Base-by-base conservation (phyloP, 2,113 vertebrate species). In the Cyanoderma ruficeps region DNA sequence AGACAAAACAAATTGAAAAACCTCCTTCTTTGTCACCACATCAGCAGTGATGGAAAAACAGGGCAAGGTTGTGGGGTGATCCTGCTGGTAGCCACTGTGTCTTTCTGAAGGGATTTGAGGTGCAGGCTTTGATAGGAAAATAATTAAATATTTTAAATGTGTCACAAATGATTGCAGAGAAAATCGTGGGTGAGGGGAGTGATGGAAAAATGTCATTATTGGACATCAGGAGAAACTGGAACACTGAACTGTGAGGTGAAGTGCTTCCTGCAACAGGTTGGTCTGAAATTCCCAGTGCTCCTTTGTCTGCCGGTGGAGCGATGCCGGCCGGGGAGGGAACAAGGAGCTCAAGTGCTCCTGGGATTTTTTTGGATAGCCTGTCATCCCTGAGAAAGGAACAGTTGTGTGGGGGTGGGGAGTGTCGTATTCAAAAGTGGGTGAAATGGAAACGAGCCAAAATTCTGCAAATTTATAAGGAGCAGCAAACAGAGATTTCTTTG, bases 1-100 rank as follows among this genome's bases (percentile, higher is more conserved):
- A 55, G 92, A 90, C 90, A 93, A 94, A 95, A 91, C 83, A 94
- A 93, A 94, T 87, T 76, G 94, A 93, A 96, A 93, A 95, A 95
- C 78, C 77, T 93, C 82, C 47, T 91, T 63, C 84, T 94, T 93
- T 94, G 71, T 91, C 52, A 81, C 74, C 60, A 20, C 76, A 77
- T 60, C 81, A 42, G 57, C 74, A 70, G 78, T 8, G 42, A 55
- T 4, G 6, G 70, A 71, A 71, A 68, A 93, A 64, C 72, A 60
- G 89, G 60, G 39, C 24, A 2, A n/a, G 87, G 87, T 44, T 70
- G 46, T 10, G n/a, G 67, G 69, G 59, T 2, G 18, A 78, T 63
- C 83, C 70, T 68, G 74, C 65, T 44, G 52, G 74, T 59, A 60
- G 30, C 46, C 16, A 4, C 10, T 2, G 37, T 1, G 8, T 39